These are phyloP conservation scores for Lycia hirtaria DNA, from an alignment of 2,888 invertebrate genomes.

Conservation along the genomic window DNA sequence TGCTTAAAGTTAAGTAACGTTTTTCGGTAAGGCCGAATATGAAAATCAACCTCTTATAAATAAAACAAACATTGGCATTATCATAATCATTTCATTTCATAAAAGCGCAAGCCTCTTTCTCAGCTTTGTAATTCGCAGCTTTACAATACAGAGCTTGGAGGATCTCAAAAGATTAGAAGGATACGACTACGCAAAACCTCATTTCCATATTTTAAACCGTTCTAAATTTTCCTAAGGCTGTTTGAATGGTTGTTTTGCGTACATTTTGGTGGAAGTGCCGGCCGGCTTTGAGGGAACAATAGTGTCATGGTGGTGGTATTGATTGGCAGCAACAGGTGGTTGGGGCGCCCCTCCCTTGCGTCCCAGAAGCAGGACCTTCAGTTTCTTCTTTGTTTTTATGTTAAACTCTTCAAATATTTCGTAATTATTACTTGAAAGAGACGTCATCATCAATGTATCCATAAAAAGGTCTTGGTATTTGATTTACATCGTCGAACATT, in stretches of 20 bases:
- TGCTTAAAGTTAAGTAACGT: too few species aligned
- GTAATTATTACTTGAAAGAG: background rate
- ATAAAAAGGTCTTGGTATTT: background rate
- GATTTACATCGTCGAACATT: background rate
- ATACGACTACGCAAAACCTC: constrained; percentile 10
- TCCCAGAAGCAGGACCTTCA: constrained; percentile 59
- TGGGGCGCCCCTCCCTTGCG: constrained; percentile 72
- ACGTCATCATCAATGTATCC: background rate
- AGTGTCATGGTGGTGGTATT: constrained; percentile 73
- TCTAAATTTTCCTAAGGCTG: constrained; percentile 19
- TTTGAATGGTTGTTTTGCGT: constrained; percentile 40
- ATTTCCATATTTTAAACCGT: constrained; percentile 20
- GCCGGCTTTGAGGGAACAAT: constrained; percentile 65
- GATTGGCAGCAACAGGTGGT: constrained; percentile 81
- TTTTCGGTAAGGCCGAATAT: too few species aligned
- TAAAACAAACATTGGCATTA: constrained; percentile 2
- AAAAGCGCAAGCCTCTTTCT: constrained; percentile 4
- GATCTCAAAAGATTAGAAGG: constrained; percentile 15
- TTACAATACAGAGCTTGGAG: constrained; percentile 6
- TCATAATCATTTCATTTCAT: constrained; percentile 3
- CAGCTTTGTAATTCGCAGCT: constrained; percentile 7
- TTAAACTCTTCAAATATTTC: constrained; percentile 29
- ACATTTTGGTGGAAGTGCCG: constrained; percentile 51
- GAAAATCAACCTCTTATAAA: background rate
- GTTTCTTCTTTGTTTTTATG: constrained; percentile 59